These are phyloP conservation scores for Dicyrtomina minuta DNA, from an alignment of 2,888 invertebrate species.

Conservation along the genomic window DNA sequence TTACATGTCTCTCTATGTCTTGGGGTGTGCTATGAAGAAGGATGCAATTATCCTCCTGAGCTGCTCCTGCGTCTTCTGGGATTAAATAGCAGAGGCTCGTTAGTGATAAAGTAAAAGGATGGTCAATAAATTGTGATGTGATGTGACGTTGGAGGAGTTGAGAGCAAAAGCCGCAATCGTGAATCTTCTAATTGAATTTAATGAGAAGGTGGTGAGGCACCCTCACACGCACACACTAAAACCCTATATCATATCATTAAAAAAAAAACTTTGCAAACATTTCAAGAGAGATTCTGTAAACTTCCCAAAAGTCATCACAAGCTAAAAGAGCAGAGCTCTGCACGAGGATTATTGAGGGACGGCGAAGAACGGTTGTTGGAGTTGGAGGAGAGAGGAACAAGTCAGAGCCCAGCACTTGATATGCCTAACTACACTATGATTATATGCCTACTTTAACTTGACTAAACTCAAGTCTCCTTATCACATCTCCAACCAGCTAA, in stretches of 20 bases:
- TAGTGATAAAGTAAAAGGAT: constrained; percentile 21
- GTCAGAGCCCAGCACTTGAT: no score
- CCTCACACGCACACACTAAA: constrained; percentile 14
- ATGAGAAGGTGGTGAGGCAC: constrained; percentile 18
- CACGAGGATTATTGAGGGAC: no score
- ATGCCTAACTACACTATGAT: no score
- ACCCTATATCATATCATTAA: constrained; percentile 10
- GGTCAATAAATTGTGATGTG: constrained; percentile 35
- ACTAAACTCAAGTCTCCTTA: no score
- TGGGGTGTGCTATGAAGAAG: not conserved
- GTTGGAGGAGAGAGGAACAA: no score
- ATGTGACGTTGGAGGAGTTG: constrained; percentile 11
- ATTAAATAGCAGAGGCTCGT: constrained; percentile 17
- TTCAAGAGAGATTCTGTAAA: not conserved
- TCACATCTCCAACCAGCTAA: no score
- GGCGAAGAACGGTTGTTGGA: no score
- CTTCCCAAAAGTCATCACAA: no score
- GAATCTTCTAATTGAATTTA: constrained; percentile 20
- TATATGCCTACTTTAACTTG: no score
- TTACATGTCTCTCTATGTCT: no score
- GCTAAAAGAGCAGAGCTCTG: no score
- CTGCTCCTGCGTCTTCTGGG: constrained; percentile 8
- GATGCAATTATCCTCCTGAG: constrained; percentile 1
- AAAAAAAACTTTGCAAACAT: not conserved
- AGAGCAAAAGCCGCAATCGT: constrained; percentile 22